Conservation (phyloP, 92 coral and sea anemone genomes). For the Epizoanthus illoricatus region DNA sequence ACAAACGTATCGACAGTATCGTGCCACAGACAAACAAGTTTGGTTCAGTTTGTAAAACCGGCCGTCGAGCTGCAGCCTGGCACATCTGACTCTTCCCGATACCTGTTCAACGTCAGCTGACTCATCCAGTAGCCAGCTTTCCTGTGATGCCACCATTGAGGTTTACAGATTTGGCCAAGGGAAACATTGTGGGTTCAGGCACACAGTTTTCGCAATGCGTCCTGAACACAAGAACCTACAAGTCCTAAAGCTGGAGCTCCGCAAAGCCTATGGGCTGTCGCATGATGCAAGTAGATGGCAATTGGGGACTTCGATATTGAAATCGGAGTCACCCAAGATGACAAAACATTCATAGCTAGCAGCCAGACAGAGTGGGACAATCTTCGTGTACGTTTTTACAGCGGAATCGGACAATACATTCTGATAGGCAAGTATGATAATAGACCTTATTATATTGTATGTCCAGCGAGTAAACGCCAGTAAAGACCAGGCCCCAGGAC, state of each 20-base stretch:
- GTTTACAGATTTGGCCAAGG: slow-evolving; percentile 35
- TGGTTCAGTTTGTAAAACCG: no score
- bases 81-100: no score
- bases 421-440: slow-evolving; percentile 36
- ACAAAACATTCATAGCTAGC: slow-evolving; percentile 41
- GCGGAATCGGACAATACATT: slow-evolving; percentile 39
- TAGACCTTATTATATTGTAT: no score
- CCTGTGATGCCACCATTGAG: slow-evolving; percentile 23
- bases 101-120: no score
- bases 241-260: slow-evolving; percentile 13
- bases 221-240: slow-evolving; percentile 15
- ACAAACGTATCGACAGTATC: no score
- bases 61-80: no score
- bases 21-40: no score
- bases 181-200: slow-evolving; percentile 35
- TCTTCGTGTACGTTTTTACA: slow-evolving; percentile 34
- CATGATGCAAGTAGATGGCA: slow-evolving; percentile 30
- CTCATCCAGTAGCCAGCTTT: no score
- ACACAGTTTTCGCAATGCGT: slow-evolving; percentile 35
- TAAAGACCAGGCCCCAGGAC: no score
- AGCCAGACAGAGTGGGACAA: slow-evolving; percentile 46
- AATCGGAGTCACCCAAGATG: slow-evolving; percentile 34
- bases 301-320: slow-evolving; percentile 42
- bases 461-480: no score
- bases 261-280: slow-evolving; percentile 34